Conservation (phyloP, 2,888 invertebrate genomes). For the Thalpophila matura region DNA sequence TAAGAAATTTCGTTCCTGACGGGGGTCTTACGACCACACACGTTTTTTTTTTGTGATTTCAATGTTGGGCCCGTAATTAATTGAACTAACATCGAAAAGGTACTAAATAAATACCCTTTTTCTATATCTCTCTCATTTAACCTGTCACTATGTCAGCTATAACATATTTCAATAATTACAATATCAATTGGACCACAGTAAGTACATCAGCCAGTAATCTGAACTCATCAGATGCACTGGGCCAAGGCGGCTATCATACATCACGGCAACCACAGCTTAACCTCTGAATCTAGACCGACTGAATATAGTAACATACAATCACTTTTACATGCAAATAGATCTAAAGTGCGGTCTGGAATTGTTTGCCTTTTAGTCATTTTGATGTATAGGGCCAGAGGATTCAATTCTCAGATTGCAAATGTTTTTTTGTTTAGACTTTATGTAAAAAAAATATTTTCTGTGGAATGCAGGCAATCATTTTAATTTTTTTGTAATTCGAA, state of each 20-base stretch:
- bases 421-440: too few relatives aligned
- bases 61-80: too few relatives aligned
- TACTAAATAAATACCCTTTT: too few relatives aligned
- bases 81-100: too few relatives aligned
- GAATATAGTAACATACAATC: constrained; percentile 47
- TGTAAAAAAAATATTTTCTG: too few relatives aligned
- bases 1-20: too few relatives aligned
- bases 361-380: not conserved
- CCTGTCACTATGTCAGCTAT: too few relatives aligned
- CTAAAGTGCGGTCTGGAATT: not conserved
- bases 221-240: constrained; percentile 46
- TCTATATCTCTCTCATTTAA: too few relatives aligned
- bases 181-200: constrained; percentile 21
- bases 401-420: not conserved
- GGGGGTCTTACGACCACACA: too few relatives aligned
- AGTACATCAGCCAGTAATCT: constrained; percentile 38
- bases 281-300: constrained; percentile 56
- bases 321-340: constrained; percentile 43
- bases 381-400: not conserved
- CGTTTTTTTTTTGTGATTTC: too few relatives aligned
- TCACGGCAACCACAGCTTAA: constrained; percentile 55
- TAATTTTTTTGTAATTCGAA: not conserved
- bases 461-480: not conserved
- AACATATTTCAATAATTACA: constrained; percentile 1
- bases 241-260: constrained; percentile 60